Evolutionary conservation across 2,797 vertebrate species (phyloP).

Genomic region (Echeneis naucrates): DNA sequence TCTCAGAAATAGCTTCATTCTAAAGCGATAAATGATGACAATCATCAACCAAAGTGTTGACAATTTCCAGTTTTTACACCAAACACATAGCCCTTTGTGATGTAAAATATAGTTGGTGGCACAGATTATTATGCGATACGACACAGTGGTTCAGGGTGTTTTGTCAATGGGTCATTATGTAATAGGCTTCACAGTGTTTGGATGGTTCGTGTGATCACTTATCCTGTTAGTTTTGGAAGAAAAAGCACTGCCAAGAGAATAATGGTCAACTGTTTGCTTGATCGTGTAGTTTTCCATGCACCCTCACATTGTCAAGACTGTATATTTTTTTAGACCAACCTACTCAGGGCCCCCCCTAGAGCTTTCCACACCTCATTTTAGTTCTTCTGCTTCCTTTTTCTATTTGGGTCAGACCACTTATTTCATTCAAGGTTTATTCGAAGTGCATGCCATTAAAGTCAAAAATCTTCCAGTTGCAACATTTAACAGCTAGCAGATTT

Average conservation of each 20-base stretch:
- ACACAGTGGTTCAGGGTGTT: background rate
- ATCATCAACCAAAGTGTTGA: too few relatives aligned
- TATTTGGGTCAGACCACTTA: conserved; percentile 21
- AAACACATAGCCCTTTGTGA: background rate
- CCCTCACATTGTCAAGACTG: conserved; percentile 5
- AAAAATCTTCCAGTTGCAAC: background rate
- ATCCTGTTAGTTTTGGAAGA: background rate
- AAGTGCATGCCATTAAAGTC: conserved; percentile 3
- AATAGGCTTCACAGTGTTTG: background rate
- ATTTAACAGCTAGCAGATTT: background rate
- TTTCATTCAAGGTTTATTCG: conserved; percentile 37
- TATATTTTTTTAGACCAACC: conserved; percentile 9
- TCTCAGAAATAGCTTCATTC: conserved; percentile 1
- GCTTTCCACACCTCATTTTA: background rate
- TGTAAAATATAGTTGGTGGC: background rate
- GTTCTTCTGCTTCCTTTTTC: conserved; percentile 5
- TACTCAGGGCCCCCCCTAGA: conserved; percentile 6
- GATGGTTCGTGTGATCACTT: background rate
- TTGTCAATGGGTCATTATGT: conserved; percentile 3
- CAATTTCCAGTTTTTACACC: background rate
- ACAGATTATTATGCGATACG: background rate
- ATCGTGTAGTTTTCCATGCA: conserved; percentile 5
- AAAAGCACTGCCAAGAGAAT: background rate
- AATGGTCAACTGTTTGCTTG: background rate
- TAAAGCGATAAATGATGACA: conserved; percentile 14